Base-by-base conservation (phyloP, 2,113 vertebrate genomes). In the Mystacornis crossleyi region DNA sequence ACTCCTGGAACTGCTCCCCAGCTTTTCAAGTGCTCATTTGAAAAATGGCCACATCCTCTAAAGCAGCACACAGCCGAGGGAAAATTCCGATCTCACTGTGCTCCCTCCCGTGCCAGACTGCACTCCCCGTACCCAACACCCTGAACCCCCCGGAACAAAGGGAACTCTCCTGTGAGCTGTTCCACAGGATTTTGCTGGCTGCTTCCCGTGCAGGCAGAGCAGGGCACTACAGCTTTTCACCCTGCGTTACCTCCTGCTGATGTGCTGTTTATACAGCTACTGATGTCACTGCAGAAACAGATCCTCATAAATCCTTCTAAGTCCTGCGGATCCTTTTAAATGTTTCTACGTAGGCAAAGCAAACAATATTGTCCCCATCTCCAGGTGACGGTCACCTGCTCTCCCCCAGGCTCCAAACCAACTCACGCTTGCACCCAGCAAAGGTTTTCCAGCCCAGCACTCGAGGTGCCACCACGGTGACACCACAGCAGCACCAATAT, bases 261-360 rank as follows among this genome's bases (percentile, higher is more conserved):
- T 57, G 74, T 36, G 80, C 79, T 80, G 34, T n/a, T 93, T 50
- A 75, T n/a, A 3, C 3, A 93, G 83, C 58, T 81, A n/a, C 79
- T 82, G 82, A 93, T 91, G 93, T 85, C 95, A 96, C 80, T 38
- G 70, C 4, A 91, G 70, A 69, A 91, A 84, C 66, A 89, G 74
- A 96, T 70, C 94, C 91, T 38, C 88, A 40, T 16, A 81, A 95
- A 95, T 42, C 95, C 92, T 33, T 89, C 26, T 74, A 95, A 96
- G 96, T 89, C 93, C 62, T 24, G 34, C n/a, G 81, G 70, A 96
- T 96, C 96, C 89, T 78, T 93, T 95, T 72, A 91, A 96, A 95
- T 54, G 85, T 51, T 85, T 90, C 96, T 93, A 43, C 12, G 3
- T 2, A 81, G 89, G 60, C 43, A 86, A 18, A 70, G 57, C 67